A percentile compares a stretch with the other conserved stretches of the same genome.
Evolutionary conservation across 2,797 vertebrate genomes (phyloP).

Genomic region (Trematomus bernacchii): DNA sequence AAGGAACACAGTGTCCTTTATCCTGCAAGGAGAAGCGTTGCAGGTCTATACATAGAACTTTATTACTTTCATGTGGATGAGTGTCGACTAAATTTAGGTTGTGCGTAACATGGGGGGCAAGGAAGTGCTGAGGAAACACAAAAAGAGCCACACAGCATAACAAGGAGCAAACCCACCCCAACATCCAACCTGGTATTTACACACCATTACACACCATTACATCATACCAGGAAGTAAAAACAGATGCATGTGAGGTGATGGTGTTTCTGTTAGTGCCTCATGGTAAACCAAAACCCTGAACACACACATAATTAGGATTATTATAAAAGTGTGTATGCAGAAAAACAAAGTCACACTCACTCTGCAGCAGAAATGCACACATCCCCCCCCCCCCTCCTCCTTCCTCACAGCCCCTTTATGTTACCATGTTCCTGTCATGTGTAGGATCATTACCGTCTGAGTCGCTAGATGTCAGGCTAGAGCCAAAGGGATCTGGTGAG

Average conservation of each 20-base stretch:
- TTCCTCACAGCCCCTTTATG: slow-evolving; percentile 37
- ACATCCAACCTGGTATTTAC: slow-evolving; percentile 64
- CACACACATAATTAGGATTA: slow-evolving; percentile 25
- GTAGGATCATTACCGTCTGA: slow-evolving; percentile 62
- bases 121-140: slow-evolving; percentile 66
- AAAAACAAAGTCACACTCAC: slow-evolving; percentile 16
- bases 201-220: slow-evolving; percentile 55
- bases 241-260: slow-evolving; percentile 26
- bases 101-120: slow-evolving; percentile 35
- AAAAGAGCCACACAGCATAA: slow-evolving; percentile 61
- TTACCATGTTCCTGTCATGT: slow-evolving; percentile 62
- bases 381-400: slow-evolving; percentile 40
- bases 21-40: slow-evolving; percentile 38
- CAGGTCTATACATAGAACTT: slow-evolving; percentile 70
- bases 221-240: slow-evolving; percentile 43
- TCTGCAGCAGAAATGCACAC: slow-evolving; percentile 17
- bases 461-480: slow-evolving; percentile 97
- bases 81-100: slow-evolving; percentile 64
- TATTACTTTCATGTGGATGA: slow-evolving; percentile 64
- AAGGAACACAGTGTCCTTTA: slow-evolving; percentile 79
- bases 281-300: slow-evolving; percentile 26
- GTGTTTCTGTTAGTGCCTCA: slow-evolving; percentile 41
- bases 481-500: slow-evolving; percentile 82
- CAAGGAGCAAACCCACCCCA: slow-evolving; percentile 44
- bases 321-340: slow-evolving; percentile 12